A percentile compares a stretch with the other conserved stretches of the same genome.
Evolutionary conservation across 2,113 vertebrate species (phyloP).

Genomic region (Vidua chalybeata): DNA sequence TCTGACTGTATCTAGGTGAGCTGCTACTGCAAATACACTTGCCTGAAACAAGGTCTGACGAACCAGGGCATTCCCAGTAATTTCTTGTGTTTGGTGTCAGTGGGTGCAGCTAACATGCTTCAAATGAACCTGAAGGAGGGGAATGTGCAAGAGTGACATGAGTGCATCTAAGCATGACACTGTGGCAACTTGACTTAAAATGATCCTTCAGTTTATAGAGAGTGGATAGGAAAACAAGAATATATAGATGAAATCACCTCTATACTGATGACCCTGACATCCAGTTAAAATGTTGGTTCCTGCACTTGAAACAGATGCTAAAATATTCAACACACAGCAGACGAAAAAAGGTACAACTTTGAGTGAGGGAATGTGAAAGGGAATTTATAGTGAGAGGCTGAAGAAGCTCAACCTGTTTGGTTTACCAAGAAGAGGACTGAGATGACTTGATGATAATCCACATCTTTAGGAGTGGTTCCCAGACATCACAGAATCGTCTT

Average conservation of each 20-base stretch:
- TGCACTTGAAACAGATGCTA: not conserved
- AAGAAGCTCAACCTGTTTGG: not conserved
- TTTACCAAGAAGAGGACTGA: not conserved
- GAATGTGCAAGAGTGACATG: fast-evolving
- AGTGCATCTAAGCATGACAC: not conserved
- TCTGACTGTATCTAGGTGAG: not conserved
- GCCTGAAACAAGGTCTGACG: not conserved
- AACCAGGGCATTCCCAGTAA: not conserved
- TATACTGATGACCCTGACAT: not conserved
- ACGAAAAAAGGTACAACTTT: not conserved
- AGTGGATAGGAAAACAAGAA: not conserved
- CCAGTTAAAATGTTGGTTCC: not conserved
- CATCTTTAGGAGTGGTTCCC: not conserved
- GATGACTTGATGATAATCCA: not conserved
- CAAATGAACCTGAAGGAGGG: not conserved
- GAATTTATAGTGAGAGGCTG: fast-evolving
- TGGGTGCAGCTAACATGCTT: not conserved
- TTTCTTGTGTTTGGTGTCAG: not conserved
- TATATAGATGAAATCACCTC: not conserved
- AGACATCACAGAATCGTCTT: not conserved
- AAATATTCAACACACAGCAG: not conserved
- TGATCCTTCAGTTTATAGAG: not conserved
- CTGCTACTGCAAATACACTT: not conserved
- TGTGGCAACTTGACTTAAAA: not conserved
- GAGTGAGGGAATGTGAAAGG: not conserved